phyloP scores from a whole-genome alignment of 2,113 vertebrate species.

The Alosa alosa region DNA sequence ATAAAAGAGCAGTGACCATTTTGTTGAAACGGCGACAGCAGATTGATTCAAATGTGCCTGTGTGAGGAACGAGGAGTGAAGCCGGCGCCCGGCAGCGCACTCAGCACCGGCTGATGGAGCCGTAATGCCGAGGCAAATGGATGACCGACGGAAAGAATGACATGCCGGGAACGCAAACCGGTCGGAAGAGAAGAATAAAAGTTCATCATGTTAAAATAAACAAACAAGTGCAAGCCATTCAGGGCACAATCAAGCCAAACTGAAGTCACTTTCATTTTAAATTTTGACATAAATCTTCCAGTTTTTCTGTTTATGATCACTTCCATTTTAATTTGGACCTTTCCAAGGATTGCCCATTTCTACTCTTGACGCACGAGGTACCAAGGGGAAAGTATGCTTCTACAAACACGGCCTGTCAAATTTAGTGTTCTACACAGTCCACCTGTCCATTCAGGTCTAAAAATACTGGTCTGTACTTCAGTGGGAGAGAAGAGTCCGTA shows the following conservation, averaged over 20 bases:
- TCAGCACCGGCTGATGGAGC: background rate
- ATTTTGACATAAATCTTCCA: no score
- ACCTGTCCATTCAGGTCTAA: no score
- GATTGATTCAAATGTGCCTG: constrained; percentile 26
- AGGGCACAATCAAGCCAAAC: background rate
- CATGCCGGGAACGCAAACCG: background rate
- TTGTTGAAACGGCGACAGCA: constrained; percentile 3
- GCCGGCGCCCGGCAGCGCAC: background rate
- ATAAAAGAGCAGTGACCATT: constrained; percentile 27
- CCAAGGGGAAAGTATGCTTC: no score
- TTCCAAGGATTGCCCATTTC: no score
- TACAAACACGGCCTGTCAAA: no score
- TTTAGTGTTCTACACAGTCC: no score
- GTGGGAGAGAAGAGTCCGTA: no score
- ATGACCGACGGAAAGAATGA: background rate
- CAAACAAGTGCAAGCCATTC: background rate
- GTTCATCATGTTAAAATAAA: background rate
- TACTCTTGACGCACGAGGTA: no score
- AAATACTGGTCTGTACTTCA: no score
- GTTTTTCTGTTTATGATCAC: no score
- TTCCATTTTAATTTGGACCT: no score
- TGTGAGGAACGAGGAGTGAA: background rate
- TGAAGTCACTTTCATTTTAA: background rate
- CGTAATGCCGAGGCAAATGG: background rate
- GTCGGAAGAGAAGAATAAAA: background rate